These are phyloP conservation scores for Hyposoter dolosus DNA, from an alignment of 2,888 invertebrate genomes.

Conservation along the genomic window DNA sequence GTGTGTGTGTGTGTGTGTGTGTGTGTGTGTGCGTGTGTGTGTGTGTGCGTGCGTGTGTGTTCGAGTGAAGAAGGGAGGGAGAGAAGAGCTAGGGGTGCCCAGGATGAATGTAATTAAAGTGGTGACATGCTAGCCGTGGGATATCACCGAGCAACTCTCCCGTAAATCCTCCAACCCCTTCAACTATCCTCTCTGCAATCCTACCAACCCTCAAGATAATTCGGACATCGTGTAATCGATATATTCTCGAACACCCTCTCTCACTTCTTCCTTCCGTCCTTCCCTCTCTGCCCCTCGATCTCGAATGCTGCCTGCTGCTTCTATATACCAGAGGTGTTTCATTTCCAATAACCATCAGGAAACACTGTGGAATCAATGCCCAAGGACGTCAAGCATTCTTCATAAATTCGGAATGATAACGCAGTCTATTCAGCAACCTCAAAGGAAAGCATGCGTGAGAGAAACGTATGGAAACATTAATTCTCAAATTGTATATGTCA, in stretches of 20 bases:
- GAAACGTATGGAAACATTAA: neutral
- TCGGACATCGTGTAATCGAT: slow-evolving; percentile 82
- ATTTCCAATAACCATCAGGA: slow-evolving; percentile 25
- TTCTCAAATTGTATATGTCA: neutral
- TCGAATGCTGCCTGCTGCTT: slow-evolving; percentile 1
- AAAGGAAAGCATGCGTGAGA: neutral
- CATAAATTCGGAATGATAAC: neutral
- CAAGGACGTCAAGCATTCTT: slow-evolving; percentile 9
- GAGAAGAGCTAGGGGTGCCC: slow-evolving; percentile 69
- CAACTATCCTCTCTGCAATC: slow-evolving; percentile 75
- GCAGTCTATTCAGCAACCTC: neutral
- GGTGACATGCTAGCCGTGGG: slow-evolving; percentile 83
- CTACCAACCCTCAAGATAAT: slow-evolving; percentile 80
- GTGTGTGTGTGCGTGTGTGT: neutral
- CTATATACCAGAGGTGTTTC: slow-evolving; percentile 37
- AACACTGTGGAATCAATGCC: neutral
- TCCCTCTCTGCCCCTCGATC: slow-evolving; percentile 11
- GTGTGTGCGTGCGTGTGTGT: neutral
- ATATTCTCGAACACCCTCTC: slow-evolving; percentile 66
- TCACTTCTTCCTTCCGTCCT: neutral
- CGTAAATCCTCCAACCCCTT: slow-evolving; percentile 76
- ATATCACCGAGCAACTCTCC: slow-evolving; percentile 75
- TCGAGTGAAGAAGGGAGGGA: slow-evolving; percentile 22
- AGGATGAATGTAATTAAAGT: slow-evolving; percentile 84
- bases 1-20: neutral